Percentiles rank a stretch among this genome's conserved stretches.
phyloP scores from a whole-genome alignment of 2,888 invertebrate species.

The Drosophila infuscata region DNA sequence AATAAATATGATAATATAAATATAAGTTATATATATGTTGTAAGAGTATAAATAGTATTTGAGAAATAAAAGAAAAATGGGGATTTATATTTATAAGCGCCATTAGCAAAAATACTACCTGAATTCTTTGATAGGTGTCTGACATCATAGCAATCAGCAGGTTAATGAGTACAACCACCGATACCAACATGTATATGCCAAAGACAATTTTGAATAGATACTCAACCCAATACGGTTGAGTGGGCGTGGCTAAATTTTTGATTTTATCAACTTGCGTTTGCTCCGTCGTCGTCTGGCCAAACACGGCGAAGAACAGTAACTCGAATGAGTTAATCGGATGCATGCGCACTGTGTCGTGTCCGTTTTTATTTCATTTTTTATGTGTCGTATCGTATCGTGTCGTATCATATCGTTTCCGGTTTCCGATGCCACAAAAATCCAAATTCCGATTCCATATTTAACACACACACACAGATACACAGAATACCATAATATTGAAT shows the following conservation, averaged over 20 bases:
- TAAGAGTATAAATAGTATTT: constrained; percentile 32
- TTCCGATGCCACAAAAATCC: constrained; percentile 22
- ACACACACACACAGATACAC: constrained; percentile 36
- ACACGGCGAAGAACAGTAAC: constrained; percentile 99
- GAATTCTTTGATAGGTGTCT: constrained; percentile 99
- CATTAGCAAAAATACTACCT: constrained; percentile 88
- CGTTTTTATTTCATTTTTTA: not conserved
- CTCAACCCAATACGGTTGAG: constrained; percentile 93
- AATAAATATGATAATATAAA: constrained; percentile 19
- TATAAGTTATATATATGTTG: constrained; percentile 8
- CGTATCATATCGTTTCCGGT: constrained; percentile 33
- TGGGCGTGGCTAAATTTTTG: constrained; percentile 85
- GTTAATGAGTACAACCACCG: constrained; percentile 99
- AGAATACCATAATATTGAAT: constrained; percentile 8
- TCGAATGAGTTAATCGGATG: constrained; percentile 97
- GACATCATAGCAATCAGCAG: constrained; percentile 99
- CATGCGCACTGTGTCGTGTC: constrained; percentile 91
- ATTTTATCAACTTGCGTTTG: constrained; percentile 90
- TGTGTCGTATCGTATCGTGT: not conserved
- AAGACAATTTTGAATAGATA: constrained; percentile 94
- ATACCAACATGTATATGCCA: constrained; percentile 99
- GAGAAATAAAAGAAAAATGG: constrained; percentile 24
- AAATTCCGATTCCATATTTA: constrained; percentile 29
- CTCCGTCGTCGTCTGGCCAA: constrained; percentile 95
- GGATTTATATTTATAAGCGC: constrained; percentile 51